Conservation (phyloP, 1,140 invertebrate species). For the Hetaerina americana region DNA sequence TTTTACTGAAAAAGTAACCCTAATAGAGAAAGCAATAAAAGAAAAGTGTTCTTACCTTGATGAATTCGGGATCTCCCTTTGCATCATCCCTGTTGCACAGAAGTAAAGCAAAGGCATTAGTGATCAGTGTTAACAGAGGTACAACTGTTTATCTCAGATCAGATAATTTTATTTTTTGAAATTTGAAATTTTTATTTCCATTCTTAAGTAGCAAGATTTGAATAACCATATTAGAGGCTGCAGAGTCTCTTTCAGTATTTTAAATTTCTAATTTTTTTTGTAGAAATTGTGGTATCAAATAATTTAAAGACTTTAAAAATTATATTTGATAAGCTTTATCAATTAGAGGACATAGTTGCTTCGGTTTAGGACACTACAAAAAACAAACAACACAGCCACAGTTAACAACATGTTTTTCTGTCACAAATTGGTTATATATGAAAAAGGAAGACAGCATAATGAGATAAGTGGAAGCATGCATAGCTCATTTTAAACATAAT, state of each 20-base stretch:
- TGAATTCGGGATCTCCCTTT: slow-evolving; percentile 20
- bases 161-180: neutral
- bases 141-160: neutral
- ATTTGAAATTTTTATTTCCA: no score
- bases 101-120: neutral
- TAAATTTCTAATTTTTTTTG: no score
- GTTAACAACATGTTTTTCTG: neutral
- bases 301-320: no score
- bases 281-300: no score
- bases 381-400: neutral
- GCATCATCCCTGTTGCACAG: slow-evolving; percentile 2
- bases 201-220: no score
- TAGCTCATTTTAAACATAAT: neutral
- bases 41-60: slow-evolving; percentile 18
- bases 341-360: no score
- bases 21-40: neutral
- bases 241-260: no score
- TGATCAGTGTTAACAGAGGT: neutral
- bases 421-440: neutral
- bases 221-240: no score
- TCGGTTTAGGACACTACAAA: neutral
- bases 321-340: no score
- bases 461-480: neutral
- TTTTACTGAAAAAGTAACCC: no score
- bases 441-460: neutral